phyloP scores from a whole-genome alignment of 2,888 invertebrate genomes.

The Nezara viridula region DNA sequence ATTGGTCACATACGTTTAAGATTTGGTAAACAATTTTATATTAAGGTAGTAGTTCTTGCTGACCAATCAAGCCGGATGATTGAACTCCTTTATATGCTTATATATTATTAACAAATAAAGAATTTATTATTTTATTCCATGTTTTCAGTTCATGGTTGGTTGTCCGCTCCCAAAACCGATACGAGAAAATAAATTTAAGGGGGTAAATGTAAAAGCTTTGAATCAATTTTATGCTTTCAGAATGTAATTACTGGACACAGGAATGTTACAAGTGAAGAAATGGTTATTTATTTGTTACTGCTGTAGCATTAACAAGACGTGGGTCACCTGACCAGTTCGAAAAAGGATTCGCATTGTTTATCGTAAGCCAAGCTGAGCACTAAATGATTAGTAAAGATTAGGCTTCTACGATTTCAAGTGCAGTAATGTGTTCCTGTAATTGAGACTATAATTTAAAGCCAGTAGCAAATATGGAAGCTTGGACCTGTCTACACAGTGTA shows the following conservation, averaged over 20 bases:
- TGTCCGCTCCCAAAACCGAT: no score
- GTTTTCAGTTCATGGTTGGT: no score
- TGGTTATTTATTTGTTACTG: not conserved
- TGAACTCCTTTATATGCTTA: no score
- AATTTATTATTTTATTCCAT: no score
- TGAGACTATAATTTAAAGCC: conserved; percentile 22
- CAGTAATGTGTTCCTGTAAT: conserved; percentile 23
- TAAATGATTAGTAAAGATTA: conserved; percentile 30
- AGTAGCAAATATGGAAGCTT: conserved; percentile 15
- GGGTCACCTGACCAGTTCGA: not conserved
- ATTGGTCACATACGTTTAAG: no score
- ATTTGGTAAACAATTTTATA: no score
- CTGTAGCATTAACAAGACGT: not conserved
- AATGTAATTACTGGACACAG: not conserved
- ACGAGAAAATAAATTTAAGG: not conserved
- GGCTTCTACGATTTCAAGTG: conserved; percentile 19
- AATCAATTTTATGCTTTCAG: not conserved
- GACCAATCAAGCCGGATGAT: no score
- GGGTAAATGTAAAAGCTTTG: not conserved
- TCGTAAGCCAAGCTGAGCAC: not conserved
- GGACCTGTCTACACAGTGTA: conserved; percentile 20
- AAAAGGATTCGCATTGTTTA: not conserved
- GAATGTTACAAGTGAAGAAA: not conserved
- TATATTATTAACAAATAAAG: no score
- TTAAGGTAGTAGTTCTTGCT: no score